These are phyloP conservation scores for Zaprionus capensis DNA, from an alignment of 1,140 invertebrate species.

Conservation along the genomic window DNA sequence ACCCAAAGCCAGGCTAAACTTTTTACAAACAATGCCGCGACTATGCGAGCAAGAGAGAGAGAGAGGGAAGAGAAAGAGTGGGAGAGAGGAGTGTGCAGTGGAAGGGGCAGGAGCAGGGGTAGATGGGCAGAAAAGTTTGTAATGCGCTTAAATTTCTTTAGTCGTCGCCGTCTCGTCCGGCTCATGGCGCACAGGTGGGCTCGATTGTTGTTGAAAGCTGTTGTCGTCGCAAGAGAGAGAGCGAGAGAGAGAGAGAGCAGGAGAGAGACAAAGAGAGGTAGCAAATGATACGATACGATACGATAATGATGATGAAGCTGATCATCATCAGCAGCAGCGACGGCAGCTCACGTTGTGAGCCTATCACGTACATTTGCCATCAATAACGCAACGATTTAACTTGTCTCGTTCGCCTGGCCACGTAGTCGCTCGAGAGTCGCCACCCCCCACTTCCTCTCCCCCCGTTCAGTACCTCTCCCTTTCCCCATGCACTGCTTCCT, in stretches of 20 bases:
- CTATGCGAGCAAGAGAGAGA: not conserved
- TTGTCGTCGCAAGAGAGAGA: constrained; percentile 50
- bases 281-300: constrained; percentile 7
- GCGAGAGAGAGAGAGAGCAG: not conserved
- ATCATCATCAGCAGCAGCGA: constrained; percentile 22
- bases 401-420: constrained; percentile 75
- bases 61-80: not conserved
- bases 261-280: not conserved
- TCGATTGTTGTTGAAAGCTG: constrained; percentile 69
- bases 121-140: constrained; percentile 40
- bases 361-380: constrained; percentile 82
- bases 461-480: no score
- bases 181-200: constrained; percentile 61
- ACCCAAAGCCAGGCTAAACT: constrained; percentile 53
- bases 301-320: constrained; percentile 33
- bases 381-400: constrained; percentile 82
- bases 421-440: constrained; percentile 49
- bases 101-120: not conserved
- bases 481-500: not conserved
- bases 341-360: constrained; percentile 58
- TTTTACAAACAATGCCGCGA: constrained; percentile 49
- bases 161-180: constrained; percentile 8
- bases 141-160: constrained; percentile 68
- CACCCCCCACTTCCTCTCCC: not conserved
- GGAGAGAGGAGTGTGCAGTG: not conserved